A percentile compares a stretch with the other conserved stretches of the same genome.
Evolutionary conservation across 1,140 invertebrate genomes (phyloP).

Genomic region (Ditylenchus dipsaci): DNA sequence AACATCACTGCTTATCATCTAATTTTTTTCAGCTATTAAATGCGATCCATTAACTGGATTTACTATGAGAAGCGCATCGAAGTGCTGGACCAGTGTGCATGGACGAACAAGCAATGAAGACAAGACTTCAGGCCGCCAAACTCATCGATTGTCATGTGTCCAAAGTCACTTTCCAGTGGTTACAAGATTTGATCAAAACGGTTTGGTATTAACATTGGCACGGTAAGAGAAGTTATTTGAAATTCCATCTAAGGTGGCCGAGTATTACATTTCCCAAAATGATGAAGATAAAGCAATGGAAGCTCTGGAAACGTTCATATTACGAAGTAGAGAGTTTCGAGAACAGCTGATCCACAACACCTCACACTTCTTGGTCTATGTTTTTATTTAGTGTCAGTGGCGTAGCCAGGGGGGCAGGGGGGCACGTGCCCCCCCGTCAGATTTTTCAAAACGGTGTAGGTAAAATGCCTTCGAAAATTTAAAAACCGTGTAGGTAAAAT

Average conservation of each 20-base stretch:
- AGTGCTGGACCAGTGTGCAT: constrained; percentile 45
- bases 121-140: constrained; percentile 47
- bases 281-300: constrained; percentile 55
- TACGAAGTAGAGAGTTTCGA: constrained; percentile 45
- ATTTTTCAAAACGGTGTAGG: no score
- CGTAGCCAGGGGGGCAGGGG: no score
- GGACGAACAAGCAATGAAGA: constrained; percentile 47
- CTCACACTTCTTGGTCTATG: constrained; percentile 25
- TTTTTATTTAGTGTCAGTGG: no score
- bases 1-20: no score
- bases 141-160: constrained; percentile 39
- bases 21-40: constrained; percentile 39
- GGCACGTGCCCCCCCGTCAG: no score
- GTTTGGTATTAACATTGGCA: constrained; percentile 21
- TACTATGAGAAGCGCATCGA: constrained; percentile 55
- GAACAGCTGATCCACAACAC: constrained; percentile 34
- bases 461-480: no score
- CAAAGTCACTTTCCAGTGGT: constrained; percentile 44
- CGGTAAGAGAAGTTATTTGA: constrained; percentile 7
- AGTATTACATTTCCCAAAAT: constrained; percentile 50
- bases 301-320: constrained; percentile 48
- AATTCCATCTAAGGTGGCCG: constrained; percentile 35
- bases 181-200: constrained; percentile 47
- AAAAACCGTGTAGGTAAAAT: no score
- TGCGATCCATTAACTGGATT: constrained; percentile 47